Evolutionary conservation across 1,140 invertebrate genomes (phyloP), one percentile per base, ranked within the genome.

Genomic region (Papilio polyxenes): DNA sequence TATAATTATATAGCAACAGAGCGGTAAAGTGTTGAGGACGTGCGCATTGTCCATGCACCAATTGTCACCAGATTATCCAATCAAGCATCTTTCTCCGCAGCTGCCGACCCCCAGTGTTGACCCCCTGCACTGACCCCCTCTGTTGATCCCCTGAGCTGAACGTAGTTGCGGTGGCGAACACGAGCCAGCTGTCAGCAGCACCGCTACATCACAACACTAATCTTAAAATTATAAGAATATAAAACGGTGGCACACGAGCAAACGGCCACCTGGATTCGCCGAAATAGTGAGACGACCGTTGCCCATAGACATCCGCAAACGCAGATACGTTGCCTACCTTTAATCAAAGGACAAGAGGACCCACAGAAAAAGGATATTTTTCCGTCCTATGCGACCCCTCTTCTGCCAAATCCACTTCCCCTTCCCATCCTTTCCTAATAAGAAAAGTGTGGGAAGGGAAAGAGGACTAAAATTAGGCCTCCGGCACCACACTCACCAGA

Each of bases 51-150:
- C 87, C 84, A 85, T 79, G 87, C 85, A 84, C 81, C 90, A 92
- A 92, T 92, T 92, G 90, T 83, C 79, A 84, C 83, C 84, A 92
- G 89, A 93, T 93, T 92, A 93, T 92, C 87, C 89, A 92, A 93
- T 93, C 89, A 91, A 89, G 89, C 84, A 84, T 85, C 90, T 91
- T 91, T 92, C 90, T 92, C 89, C 87, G 87, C 90, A 92, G 89
- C 91, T 91, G 90, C 85, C 87, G 90, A 88, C 88, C 89, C 85
- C 83, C 49, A 10, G 10, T 51, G 9, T 13, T 51, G 56, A 20
- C 56, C 56, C 17, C 56, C 56, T 59, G 17, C 7, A 17, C 53
- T 56, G 53, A 56, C 7, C 56, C 56, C 17, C 15, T n/a, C 6
- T 59, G 56, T 15, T 56, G 53, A 6, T 17, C 17, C 51, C 17